These are phyloP conservation scores for Vipera latastei DNA, from an alignment of 2,797 vertebrate species.

Conservation along the genomic window DNA sequence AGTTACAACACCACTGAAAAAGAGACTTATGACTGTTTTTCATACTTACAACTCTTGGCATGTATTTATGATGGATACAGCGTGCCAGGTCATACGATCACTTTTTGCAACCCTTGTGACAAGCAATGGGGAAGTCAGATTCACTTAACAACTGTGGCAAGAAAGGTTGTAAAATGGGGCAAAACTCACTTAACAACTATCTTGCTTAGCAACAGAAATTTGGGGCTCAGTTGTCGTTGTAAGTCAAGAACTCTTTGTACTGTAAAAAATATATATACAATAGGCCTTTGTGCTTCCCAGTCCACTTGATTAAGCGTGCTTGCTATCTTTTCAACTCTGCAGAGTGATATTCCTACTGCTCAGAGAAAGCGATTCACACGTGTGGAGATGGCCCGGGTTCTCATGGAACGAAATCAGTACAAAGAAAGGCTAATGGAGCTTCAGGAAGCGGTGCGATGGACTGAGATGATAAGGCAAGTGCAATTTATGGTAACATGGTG, in stretches of 20 bases:
- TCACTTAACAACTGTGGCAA: neutral
- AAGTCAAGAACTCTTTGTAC: neutral
- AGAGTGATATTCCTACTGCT: slow-evolving; percentile 88
- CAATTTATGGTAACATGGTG: neutral
- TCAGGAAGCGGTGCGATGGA: slow-evolving; percentile 89
- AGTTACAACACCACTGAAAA: neutral
- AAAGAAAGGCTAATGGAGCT: slow-evolving; percentile 90
- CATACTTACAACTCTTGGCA: too few species aligned
- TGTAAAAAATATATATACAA: neutral
- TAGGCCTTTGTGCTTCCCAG: neutral
- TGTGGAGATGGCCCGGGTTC: slow-evolving; percentile 88
- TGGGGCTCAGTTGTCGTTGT: neutral
- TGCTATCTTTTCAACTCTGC: neutral
- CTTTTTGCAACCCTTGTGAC: neutral
- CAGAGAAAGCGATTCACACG: slow-evolving; percentile 87
- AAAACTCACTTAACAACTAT: neutral
- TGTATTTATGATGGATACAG: neutral
- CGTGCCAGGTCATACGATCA: neutral
- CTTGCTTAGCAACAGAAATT: neutral
- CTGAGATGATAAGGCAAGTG: slow-evolving; percentile 86
- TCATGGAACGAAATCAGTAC: slow-evolving; percentile 91
- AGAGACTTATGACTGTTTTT: too few species aligned
- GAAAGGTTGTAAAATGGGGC: neutral
- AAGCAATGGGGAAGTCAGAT: neutral
- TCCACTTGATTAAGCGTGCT: slow-evolving; percentile 7